A percentile compares a stretch with the other conserved stretches of the same genome.
Evolutionary conservation across 1,140 invertebrate species (phyloP).

Genomic region (Drosophila pandora): DNA sequence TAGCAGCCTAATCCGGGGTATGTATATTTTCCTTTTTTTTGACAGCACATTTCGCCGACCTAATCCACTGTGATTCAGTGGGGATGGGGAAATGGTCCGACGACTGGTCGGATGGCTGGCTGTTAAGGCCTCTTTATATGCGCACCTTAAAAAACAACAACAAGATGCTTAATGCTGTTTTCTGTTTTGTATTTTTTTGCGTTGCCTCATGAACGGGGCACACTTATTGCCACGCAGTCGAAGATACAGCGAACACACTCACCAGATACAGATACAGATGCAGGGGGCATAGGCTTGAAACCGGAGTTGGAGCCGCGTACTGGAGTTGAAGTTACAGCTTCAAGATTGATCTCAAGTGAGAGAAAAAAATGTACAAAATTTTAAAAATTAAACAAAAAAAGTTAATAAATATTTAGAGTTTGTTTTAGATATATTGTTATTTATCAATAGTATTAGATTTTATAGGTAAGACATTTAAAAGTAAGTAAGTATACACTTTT

Average conservation of each 20-base stretch:
- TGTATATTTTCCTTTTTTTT: constrained; percentile 27
- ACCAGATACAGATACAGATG: constrained; percentile 40
- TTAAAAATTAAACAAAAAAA: neutral
- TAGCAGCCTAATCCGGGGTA: constrained; percentile 17
- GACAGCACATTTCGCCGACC: constrained; percentile 25
- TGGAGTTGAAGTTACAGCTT: constrained; percentile 38
- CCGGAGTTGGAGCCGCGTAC: constrained; percentile 61
- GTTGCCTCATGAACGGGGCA: constrained; percentile 63
- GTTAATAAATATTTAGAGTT: neutral
- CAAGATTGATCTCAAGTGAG: constrained; percentile 13
- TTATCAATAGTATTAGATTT: neutral
- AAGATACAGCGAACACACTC: constrained; percentile 42
- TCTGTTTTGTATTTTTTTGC: constrained; percentile 53
- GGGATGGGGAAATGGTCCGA: constrained; percentile 30
- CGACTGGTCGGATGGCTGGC: constrained; percentile 47
- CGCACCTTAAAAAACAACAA: constrained; percentile 75
- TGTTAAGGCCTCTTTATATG: constrained; percentile 76
- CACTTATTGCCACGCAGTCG: constrained; percentile 73
- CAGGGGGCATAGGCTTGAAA: constrained; percentile 57
- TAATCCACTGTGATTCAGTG: constrained; percentile 51
- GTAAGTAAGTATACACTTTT: neutral
- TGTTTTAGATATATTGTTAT: neutral
- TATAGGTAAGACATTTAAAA: too few species aligned
- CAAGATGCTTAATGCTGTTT: constrained; percentile 71
- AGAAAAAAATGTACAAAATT: neutral